A percentile compares a stretch with the other conserved stretches of the same genome.
phyloP scores from a whole-genome alignment of 2,888 invertebrate genomes.

The Zele albiditarsus region DNA sequence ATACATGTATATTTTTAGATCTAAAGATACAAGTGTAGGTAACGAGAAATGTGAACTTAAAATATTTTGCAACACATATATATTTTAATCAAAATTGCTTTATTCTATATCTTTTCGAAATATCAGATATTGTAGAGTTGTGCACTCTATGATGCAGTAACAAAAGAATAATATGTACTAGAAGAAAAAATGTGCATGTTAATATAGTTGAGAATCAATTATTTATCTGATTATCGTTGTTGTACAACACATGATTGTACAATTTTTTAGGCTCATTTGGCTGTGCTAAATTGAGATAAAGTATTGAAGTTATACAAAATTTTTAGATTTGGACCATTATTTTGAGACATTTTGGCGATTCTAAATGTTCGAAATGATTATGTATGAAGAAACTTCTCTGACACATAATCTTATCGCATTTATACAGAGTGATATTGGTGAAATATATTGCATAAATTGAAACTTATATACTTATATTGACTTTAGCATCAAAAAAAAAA shows the following conservation, averaged over 20 bases:
- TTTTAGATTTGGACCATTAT: not conserved
- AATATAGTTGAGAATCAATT: conserved; percentile 30
- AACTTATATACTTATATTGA: conserved; percentile 42
- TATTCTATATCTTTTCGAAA: conserved; percentile 53
- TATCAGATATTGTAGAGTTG: conserved; percentile 50
- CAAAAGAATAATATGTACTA: conserved; percentile 48
- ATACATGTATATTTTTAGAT: not conserved
- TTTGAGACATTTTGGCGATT: not conserved
- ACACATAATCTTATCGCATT: not conserved
- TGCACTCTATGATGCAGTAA: conserved; percentile 48
- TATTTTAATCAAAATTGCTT: conserved; percentile 58
- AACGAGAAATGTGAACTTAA: conserved; percentile 57
- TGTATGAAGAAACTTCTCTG: not conserved
- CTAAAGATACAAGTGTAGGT: conserved; percentile 10
- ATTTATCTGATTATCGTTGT: conserved; percentile 26
- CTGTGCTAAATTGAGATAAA: conserved; percentile 52
- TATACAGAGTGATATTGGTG: not conserved
- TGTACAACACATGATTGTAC: conserved; percentile 36
- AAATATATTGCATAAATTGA: conserved; percentile 36
- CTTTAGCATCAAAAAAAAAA: not conserved
- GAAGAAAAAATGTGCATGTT: conserved; percentile 19
- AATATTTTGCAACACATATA: conserved; percentile 59
- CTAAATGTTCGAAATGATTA: not conserved
- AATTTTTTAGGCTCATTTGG: conserved; percentile 52
- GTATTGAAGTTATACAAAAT: conserved; percentile 37